These are phyloP conservation scores for Malacoraja senta DNA, from an alignment of 2,797 vertebrate genomes.

Conservation along the genomic window DNA sequence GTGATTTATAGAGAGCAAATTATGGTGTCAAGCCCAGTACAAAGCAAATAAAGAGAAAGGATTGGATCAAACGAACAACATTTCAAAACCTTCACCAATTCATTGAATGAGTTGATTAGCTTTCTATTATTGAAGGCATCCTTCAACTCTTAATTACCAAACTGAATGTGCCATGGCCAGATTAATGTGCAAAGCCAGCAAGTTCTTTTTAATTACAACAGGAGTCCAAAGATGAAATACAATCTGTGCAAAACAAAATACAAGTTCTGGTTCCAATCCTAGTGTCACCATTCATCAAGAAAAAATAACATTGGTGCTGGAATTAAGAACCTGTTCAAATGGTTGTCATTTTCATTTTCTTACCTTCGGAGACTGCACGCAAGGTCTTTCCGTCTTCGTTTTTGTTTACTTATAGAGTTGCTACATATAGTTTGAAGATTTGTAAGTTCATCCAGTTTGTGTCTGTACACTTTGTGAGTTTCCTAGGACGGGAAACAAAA, in stretches of 20 bases:
- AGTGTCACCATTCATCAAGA: not conserved
- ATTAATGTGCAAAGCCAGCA: not conserved
- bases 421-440: constrained; percentile 76
- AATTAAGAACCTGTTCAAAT: too few relatives aligned
- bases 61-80: not conserved
- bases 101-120: not conserved
- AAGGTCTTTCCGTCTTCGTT: constrained; percentile 72
- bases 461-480: constrained; percentile 84
- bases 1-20: not conserved
- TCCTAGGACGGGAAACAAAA: constrained; percentile 60
- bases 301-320: too few relatives aligned
- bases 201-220: not conserved
- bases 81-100: not conserved
- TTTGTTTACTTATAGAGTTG: constrained; percentile 77
- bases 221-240: not conserved
- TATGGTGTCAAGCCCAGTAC: not conserved
- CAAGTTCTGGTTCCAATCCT: not conserved
- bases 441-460: constrained; percentile 88
- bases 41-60: not conserved
- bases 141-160: not conserved
- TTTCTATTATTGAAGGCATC: not conserved
- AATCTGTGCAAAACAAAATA: not conserved
- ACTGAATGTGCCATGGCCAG: not conserved
- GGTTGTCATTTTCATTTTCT: constrained; percentile 39
- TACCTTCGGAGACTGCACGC: constrained; percentile 69